Percentiles rank a stretch among this genome's conserved stretches.
phyloP scores from a whole-genome alignment of 2,888 invertebrate species.

The Andrena haemorrhoa region DNA sequence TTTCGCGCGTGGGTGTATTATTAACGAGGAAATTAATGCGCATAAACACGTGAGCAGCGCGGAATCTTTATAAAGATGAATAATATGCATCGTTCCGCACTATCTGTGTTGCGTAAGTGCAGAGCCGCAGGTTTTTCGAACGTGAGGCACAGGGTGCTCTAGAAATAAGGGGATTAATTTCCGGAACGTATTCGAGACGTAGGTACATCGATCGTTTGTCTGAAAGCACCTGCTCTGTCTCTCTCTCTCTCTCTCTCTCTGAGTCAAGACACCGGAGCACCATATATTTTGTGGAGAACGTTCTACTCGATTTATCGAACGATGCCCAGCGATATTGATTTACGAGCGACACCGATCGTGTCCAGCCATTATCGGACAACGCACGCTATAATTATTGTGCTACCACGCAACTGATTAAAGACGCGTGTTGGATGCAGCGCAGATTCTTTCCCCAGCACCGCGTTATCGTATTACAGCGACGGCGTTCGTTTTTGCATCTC shows the following conservation, averaged over 20 bases:
- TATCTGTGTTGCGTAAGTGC: constrained; percentile 22
- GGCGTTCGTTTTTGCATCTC: constrained; percentile 21
- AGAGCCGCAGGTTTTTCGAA: background rate
- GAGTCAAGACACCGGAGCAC: no score
- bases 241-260: no score
- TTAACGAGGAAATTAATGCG: constrained; percentile 25
- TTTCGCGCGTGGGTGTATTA: constrained; percentile 22
- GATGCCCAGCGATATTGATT: constrained; percentile 6
- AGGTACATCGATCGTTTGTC: no score
- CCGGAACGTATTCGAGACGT: background rate
- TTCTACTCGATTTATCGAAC: background rate
- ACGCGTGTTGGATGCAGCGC: background rate
- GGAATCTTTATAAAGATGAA: constrained; percentile 14
- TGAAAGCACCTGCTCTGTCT: no score
- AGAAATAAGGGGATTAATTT: background rate
- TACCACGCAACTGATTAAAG: constrained; percentile 1
- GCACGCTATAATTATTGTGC: constrained; percentile 11
- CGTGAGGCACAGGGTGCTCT: background rate
- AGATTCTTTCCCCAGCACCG: constrained; percentile 4
- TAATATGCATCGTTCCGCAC: constrained; percentile 8
- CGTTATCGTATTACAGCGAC: constrained; percentile 31
- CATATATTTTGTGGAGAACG: background rate
- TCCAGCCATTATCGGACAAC: constrained; percentile 2
- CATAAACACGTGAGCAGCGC: constrained; percentile 11
- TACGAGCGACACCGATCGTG: background rate